Evolutionary conservation across 2,113 vertebrate genomes (phyloP).

Genomic region (Gallinago paraguaiae): DNA sequence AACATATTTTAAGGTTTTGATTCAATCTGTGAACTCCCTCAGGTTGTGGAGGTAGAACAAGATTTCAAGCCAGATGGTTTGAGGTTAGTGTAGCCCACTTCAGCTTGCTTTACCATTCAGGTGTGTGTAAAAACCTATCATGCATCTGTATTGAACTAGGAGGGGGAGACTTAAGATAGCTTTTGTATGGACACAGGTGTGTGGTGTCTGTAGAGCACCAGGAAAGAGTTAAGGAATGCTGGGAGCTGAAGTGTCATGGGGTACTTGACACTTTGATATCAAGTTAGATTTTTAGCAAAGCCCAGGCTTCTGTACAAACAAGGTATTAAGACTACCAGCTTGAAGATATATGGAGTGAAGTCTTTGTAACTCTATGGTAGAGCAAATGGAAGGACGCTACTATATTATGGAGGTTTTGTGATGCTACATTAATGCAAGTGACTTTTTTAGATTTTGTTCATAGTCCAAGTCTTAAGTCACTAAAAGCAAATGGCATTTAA

Average conservation of each 20-base stretch:
- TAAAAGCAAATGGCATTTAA: neutral
- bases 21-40: neutral
- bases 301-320: neutral
- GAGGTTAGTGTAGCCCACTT: neutral
- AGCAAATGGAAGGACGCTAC: neutral
- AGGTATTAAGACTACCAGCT: neutral
- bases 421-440: neutral
- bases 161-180: neutral
- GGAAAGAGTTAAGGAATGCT: neutral
- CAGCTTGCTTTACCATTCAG: neutral
- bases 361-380: neutral
- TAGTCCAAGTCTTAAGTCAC: neutral
- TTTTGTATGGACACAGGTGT: neutral
- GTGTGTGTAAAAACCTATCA: neutral
- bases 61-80: neutral
- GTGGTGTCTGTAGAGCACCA: neutral
- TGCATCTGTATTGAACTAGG: neutral
- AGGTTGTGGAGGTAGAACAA: neutral
- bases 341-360: neutral
- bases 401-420: neutral
- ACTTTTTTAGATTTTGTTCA: neutral
- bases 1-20: slow-evolving; percentile 27
- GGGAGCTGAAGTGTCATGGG: neutral
- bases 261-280: neutral
- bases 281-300: neutral